Conservation (phyloP, 2,888 invertebrate genomes). For the Miltochrista miniata region DNA sequence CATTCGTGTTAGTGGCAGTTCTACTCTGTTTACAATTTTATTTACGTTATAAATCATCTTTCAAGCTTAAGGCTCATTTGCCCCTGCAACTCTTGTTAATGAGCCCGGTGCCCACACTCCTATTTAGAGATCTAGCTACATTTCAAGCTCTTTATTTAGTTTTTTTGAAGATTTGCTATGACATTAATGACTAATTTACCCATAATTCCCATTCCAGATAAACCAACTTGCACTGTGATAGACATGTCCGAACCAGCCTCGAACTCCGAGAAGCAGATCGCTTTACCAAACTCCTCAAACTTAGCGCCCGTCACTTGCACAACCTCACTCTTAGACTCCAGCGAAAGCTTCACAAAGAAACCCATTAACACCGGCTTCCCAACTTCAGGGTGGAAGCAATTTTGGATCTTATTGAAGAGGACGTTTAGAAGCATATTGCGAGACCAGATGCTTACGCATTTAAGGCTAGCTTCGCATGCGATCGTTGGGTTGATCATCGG, state of each 20-base stretch:
- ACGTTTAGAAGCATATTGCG: constrained; percentile 92
- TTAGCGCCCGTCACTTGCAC: constrained; percentile 86
- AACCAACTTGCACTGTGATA: constrained; percentile 78
- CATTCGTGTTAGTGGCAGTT: no score
- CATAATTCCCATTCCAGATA: constrained; percentile 58
- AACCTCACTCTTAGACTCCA: constrained; percentile 88
- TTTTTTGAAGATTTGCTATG: no score
- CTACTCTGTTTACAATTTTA: no score
- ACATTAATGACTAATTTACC: neutral
- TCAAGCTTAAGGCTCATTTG: no score
- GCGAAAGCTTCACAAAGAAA: constrained; percentile 87
- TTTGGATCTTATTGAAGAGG: constrained; percentile 93
- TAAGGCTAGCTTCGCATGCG: constrained; percentile 93
- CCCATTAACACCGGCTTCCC: constrained; percentile 89
- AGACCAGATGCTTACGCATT: constrained; percentile 94
- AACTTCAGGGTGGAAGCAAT: constrained; percentile 92
- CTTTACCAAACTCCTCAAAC: constrained; percentile 63
- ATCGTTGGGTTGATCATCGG: constrained; percentile 96
- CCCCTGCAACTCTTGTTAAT: no score
- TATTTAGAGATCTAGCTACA: no score
- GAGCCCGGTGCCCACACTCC: no score
- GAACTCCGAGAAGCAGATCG: constrained; percentile 63
- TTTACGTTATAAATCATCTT: no score
- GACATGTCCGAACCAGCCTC: constrained; percentile 77
- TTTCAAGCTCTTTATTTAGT: no score